Base-by-base conservation (phyloP, 2,797 vertebrate genomes). In the Neosilurus hyrtlii region DNA sequence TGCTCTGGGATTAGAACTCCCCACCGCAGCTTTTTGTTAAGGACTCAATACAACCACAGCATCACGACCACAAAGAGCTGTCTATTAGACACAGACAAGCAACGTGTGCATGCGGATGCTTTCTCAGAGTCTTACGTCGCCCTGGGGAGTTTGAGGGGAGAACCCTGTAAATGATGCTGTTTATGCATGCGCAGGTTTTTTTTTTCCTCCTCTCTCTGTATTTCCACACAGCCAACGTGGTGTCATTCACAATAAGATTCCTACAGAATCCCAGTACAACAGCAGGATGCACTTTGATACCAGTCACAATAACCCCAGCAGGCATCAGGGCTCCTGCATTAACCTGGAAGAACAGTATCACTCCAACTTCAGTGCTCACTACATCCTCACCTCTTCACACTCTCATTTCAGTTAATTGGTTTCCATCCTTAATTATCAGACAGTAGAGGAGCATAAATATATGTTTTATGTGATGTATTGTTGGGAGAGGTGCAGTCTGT, bases 201-300 rank as follows among this genome's bases (percentile, higher is more conserved):
- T 80, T 30, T 30, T 30, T 30, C 88, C 89, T 86, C 82, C 80
- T 86, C 85, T 88, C 54, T 73, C 43, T 83, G 63, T 80, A 52
- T 86, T 86, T 86, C 82, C 84, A 81, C 87, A 87, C 88, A 88
- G 83, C 84, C 86, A 68, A 72, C 67, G 68, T 81, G 79, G 86
- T 85, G 74, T 89, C 87, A 85, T 89, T 82, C 62, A 84, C 74
- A 43, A 71, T 30, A 30, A 85, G 65, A 86, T 82, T 85, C 75
- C 68, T n/a, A 57, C 30, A 56, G 11, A 89, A 88, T 88, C 86
- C 73, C 80, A 80, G 79, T 86, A 86, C 82, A 87, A 82, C 87
- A 86, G 85, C 84, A 83, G 74, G 86, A 86, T 86, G 84, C 81
- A 83, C 88, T 89, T 91, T 88, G 85, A 91, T 90, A 88, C 86